These are phyloP conservation scores for Planiliza haematocheilus DNA, from an alignment of 2,113 vertebrate species.

Conservation along the genomic window DNA sequence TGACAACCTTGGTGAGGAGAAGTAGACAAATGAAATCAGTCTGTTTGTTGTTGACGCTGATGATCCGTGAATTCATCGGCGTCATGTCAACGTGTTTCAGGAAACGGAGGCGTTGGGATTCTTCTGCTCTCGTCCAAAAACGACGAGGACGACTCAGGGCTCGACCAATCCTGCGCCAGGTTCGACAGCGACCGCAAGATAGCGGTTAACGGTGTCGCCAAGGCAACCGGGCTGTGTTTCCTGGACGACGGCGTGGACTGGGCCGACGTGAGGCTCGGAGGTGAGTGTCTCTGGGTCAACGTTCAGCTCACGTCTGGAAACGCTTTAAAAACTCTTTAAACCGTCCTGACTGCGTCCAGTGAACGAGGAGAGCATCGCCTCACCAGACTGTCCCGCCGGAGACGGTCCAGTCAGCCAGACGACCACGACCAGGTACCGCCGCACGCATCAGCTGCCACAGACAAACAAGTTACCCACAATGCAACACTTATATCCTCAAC, in stretches of 20 bases:
- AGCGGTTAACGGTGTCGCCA: not conserved
- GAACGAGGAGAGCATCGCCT: conserved; percentile 19
- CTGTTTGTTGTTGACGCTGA: no score
- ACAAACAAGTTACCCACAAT: no score
- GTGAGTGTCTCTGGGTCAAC: conserved; percentile 32
- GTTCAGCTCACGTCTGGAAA: not conserved
- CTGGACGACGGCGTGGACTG: conserved; percentile 79
- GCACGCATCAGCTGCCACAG: no score
- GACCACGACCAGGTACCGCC: conserved; percentile 73
- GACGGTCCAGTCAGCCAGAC: conserved; percentile 57
- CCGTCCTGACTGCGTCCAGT: conserved; percentile 4
- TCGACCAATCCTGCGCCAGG: conserved; percentile 62
- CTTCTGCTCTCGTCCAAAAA: conserved; percentile 70
- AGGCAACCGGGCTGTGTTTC: conserved; percentile 67
- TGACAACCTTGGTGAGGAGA: conserved; percentile 78
- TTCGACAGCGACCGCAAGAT: conserved; percentile 55
- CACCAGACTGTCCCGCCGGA: conserved; percentile 13
- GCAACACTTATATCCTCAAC: no score
- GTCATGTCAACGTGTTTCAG: conserved; percentile 29
- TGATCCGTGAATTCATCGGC: no score
- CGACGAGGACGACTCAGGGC: conserved; percentile 65
- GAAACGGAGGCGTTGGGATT: conserved; percentile 67
- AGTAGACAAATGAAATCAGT: no score
- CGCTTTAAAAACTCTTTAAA: no score
- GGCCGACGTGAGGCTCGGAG: conserved; percentile 56